phyloP scores from a whole-genome alignment of 2,888 invertebrate genomes.

The Lasioglossum figueresi region DNA sequence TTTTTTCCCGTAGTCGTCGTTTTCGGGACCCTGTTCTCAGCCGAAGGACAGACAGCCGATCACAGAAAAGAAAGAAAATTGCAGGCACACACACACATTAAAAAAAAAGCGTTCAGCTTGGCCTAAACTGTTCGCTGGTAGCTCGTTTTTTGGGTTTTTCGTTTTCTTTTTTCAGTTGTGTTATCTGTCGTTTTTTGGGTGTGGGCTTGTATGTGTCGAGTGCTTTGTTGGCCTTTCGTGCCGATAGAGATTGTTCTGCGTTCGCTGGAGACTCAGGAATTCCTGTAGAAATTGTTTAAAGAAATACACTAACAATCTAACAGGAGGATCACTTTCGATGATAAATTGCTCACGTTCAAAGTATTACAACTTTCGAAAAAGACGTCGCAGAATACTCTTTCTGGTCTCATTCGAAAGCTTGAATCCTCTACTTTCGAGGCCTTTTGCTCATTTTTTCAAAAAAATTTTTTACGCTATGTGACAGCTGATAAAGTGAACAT shows the following conservation, averaged over 20 bases:
- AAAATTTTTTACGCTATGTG: no score
- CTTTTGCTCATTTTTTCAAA: no score
- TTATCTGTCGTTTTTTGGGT: neutral
- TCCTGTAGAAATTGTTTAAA: neutral
- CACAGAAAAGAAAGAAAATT: constrained; percentile 20
- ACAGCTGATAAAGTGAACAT: no score
- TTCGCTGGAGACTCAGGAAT: constrained; percentile 25
- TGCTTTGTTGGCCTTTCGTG: constrained; percentile 12
- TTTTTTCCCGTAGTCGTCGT: neutral
- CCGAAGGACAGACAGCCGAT: neutral
- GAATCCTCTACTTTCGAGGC: no score
- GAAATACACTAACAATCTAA: neutral
- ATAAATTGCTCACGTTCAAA: neutral
- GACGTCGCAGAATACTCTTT: neutral
- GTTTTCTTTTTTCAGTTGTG: neutral
- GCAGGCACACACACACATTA: constrained; percentile 47
- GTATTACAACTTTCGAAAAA: rapidly evolving
- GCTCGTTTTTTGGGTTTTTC: neutral
- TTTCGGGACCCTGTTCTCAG: neutral
- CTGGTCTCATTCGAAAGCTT: neutral
- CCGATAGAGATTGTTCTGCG: constrained; percentile 5
- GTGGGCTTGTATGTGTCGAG: neutral
- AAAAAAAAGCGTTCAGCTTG: constrained; percentile 54
- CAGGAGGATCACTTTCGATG: neutral
- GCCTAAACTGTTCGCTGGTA: constrained; percentile 40